These are phyloP conservation scores for Sigmodon hispidus DNA, from an alignment of 2,113 vertebrate species.

Conservation along the genomic window DNA sequence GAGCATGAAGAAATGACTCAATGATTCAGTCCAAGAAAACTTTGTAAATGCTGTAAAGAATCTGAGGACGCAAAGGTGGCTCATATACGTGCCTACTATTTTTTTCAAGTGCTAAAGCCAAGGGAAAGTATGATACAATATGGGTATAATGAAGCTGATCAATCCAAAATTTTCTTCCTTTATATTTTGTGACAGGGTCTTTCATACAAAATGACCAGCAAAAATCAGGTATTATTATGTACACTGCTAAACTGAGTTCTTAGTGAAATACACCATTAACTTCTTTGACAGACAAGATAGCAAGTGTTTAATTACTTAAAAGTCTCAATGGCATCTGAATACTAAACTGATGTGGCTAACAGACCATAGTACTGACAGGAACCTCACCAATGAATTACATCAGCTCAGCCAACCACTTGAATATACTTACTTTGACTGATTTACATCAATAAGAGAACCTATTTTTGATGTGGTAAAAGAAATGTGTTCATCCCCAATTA, in stretches of 20 bases:
- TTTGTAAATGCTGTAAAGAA: neutral
- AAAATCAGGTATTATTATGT: neutral
- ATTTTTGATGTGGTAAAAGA: conserved; percentile 99
- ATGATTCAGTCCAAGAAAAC: neutral
- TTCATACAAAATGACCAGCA: conserved; percentile 26
- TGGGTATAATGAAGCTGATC: neutral
- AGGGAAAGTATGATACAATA: neutral
- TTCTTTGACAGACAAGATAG: neutral
- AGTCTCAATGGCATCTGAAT: neutral
- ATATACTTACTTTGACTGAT: conserved; percentile 96
- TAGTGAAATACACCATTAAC: conserved; percentile 3
- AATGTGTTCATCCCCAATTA: conserved; percentile 98
- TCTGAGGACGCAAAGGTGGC: neutral
- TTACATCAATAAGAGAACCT: conserved; percentile 97
- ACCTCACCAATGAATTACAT: neutral
- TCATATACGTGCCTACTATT: neutral
- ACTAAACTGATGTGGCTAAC: neutral
- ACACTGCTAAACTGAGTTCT: neutral
- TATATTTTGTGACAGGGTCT: neutral
- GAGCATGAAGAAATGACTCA: neutral
- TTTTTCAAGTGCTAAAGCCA: conserved; percentile 9
- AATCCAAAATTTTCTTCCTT: neutral
- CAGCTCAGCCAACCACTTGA: neutral
- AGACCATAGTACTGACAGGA: neutral
- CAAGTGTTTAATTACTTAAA: conserved; percentile 22